Evolutionary conservation across 2,113 vertebrate species (phyloP).

Genomic region (Gobiocypris rarus): DNA sequence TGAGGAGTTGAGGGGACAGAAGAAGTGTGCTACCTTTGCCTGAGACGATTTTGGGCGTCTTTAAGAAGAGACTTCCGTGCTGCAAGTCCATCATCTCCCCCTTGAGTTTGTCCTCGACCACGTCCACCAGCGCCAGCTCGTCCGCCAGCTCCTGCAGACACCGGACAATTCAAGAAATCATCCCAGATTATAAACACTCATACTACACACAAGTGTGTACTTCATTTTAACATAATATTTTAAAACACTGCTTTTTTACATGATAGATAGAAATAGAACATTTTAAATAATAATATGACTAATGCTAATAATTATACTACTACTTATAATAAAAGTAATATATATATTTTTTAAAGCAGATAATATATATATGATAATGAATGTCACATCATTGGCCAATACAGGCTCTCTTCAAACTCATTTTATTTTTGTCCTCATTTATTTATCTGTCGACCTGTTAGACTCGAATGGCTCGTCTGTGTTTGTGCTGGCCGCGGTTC

Average conservation of each 20-base stretch:
- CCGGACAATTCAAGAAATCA: neutral
- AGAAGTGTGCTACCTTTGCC: conserved; percentile 56
- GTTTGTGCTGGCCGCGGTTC: neutral
- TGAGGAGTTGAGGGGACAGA: neutral
- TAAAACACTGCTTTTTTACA: neutral
- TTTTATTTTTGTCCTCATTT: neutral
- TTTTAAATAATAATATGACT: neutral
- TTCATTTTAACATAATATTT: neutral
- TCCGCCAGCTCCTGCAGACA: conserved; percentile 58
- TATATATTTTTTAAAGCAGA: too few relatives aligned
- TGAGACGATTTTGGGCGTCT: conserved; percentile 65
- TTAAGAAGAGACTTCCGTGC: conserved; percentile 68
- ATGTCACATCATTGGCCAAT: neutral
- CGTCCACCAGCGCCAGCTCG: conserved; percentile 64
- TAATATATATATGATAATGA: too few relatives aligned
- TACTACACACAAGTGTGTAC: neutral
- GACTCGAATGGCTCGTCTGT: neutral
- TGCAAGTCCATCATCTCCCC: conserved; percentile 67
- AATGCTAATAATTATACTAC: too few relatives aligned
- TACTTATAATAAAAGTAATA: too few relatives aligned
- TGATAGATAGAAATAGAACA: neutral
- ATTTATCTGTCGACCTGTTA: neutral
- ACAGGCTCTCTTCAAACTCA: neutral
- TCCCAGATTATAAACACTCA: neutral
- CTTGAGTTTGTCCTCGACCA: conserved; percentile 60